A percentile compares a stretch with the other conserved stretches of the same genome.
phyloP scores from a whole-genome alignment of 2,113 vertebrate genomes.

The Sus scrofa region T2T-Sscrofa CM000820.6:28969001-28969500 shows the following conservation, averaged over 20 bases:
- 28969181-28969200: conserved; percentile 77
- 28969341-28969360: conserved; percentile 62
- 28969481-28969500: conserved; percentile 57
- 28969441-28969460: background rate
- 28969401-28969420: conserved; percentile 38
- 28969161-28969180: conserved; percentile 82
- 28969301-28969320: conserved; percentile 69
- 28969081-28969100: conserved; percentile 29
- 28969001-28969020: background rate
- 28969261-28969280: conserved; percentile 65
- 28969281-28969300: conserved; percentile 70
- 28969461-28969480: conserved; percentile 26
- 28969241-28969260: conserved; percentile 67
- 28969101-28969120: conserved; percentile 50
- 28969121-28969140: conserved; percentile 48
- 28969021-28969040: conserved; percentile 54
- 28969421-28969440: conserved; percentile 14
- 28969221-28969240: conserved; percentile 80
- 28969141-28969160: conserved; percentile 67
- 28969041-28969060: conserved; percentile 58
- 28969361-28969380: conserved; percentile 68
- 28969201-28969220: conserved; percentile 78
- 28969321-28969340: conserved; percentile 59
- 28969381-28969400: conserved; percentile 27
- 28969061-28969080: background rate